Base-by-base conservation (phyloP, 2,888 invertebrate species). In the Chrysotoxum bicinctum region DNA sequence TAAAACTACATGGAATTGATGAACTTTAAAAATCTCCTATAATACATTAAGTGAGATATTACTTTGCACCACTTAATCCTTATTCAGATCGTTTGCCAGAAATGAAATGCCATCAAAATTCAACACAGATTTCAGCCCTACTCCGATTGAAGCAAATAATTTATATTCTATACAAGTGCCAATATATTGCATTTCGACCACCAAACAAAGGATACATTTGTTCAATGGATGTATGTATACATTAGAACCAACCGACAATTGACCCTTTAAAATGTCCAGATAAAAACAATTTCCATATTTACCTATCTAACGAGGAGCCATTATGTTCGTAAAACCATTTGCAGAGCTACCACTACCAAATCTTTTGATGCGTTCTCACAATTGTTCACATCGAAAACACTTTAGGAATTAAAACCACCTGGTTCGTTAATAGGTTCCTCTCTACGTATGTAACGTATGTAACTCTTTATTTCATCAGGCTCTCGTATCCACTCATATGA, bases 341-440 rank as follows among this genome's bases (percentile, higher is more conserved):
- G 16, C 16, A 12, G 16, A 43, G 12, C 26, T 30, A 10, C 30
- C 19, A 3, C 30, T 30, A 10, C 30, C 32, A 45, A 26, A 50
- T 45, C 64, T 19, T 45, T 32, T 64, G 16, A 64, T 45, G 19
- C 45, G 30, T 32, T 19, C 8, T 43, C 30, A 21, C 60, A 58
- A 58, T 62, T 62, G 43, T n/a, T 21, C 30, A 66, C 66, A 66
- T 48, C 50, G 23, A 37, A 66, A 66, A 48, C 64, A 50, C 35
- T 66, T 66, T 50, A 48, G 48, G 50, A 66, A 48, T 66, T 66
- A 66, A 66, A 66, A 66, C 32, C 66, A 66, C 35, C 50, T 66
- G 50, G 3, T 35, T 66, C 12, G 19, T 45, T 64, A 14, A 64
- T 64, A 3, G 50, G 66, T 66, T 23, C 19, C 8, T 16, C 5